Evolutionary conservation across 2,113 vertebrate species (phyloP), one percentile per base, ranked within the genome.

Genomic region (Phalacrocorax aristotelis): DNA sequence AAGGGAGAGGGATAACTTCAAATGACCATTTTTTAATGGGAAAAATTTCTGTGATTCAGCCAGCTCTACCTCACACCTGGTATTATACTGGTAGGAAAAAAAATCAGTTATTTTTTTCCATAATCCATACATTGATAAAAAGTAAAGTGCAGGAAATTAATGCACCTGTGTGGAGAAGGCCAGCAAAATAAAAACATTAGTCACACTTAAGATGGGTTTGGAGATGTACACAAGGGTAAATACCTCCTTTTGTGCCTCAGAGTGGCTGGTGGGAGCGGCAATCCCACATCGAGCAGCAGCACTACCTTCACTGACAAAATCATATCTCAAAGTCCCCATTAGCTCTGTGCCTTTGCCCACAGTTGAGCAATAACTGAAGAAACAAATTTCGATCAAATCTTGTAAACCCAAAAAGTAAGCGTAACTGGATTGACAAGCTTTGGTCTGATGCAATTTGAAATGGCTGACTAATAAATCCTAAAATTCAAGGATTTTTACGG

Each of bases 351-450:
- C 82, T 93, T 92, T 95, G 83, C 68, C 80, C 52, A 79, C 80
- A 89, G 60, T 15, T 84, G 77, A 85, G 87, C 57, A 90, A 80
- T 81, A 95, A 89, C 72, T 22, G 8, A 62, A 96, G 76, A 96
- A 96, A 92, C 64, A 71, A 90, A 95, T 95, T 93, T 95, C 40
- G 3, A 64, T 95, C 87, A 90, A 95, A 90, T 77, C 77, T 87
- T 82, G n/a, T 96, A 92, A 97, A 97, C 64, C 51, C 66, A 79
- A 96, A 97, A 96, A 95, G 94, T 74, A 98, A 97, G 90, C 5
- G 1, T 75, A 97, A 94, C 95, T 91, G 81, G 79, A 93, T 70
- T 68, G 96, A 83, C 65, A 88, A 93, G 75, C 64, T 98, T 96
- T 49, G 77, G 70, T 65, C 54, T 88, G 91, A 96, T 93, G 93